Evolutionary conservation across 2,113 vertebrate genomes (phyloP).

Genomic region (Zapus hudsonius): DNA sequence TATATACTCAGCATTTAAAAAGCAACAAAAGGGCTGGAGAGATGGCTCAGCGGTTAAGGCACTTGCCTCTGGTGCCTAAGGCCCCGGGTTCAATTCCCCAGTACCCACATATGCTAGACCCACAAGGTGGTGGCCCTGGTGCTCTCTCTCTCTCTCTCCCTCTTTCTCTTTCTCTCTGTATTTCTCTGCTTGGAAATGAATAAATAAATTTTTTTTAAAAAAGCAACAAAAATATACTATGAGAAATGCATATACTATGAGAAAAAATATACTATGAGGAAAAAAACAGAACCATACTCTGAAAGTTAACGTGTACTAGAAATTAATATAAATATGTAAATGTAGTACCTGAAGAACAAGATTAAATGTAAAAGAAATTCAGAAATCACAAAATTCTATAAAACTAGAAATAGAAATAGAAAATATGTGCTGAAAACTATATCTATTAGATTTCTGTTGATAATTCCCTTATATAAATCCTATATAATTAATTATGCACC

Average conservation of each 20-base stretch:
- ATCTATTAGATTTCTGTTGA: background rate
- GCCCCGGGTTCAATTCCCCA: too few species aligned
- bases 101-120: too few species aligned
- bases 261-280: background rate
- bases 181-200: too few species aligned
- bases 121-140: too few species aligned
- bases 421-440: background rate
- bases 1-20: background rate
- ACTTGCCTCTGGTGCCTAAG: too few species aligned
- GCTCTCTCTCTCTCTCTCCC: too few species aligned
- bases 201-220: too few species aligned
- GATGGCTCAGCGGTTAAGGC: too few species aligned
- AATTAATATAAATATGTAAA: conserved; percentile 16
- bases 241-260: too few species aligned
- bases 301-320: background rate
- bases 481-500: background rate
- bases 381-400: background rate
- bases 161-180: too few species aligned
- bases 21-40: background rate
- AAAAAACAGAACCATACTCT: background rate
- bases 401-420: background rate
- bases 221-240: background rate
- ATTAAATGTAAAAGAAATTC: background rate
- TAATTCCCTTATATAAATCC: background rate
- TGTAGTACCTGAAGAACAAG: background rate